Evolutionary conservation across 2,113 vertebrate genomes (phyloP).

Genomic region (Euleptes europaea): DNA sequence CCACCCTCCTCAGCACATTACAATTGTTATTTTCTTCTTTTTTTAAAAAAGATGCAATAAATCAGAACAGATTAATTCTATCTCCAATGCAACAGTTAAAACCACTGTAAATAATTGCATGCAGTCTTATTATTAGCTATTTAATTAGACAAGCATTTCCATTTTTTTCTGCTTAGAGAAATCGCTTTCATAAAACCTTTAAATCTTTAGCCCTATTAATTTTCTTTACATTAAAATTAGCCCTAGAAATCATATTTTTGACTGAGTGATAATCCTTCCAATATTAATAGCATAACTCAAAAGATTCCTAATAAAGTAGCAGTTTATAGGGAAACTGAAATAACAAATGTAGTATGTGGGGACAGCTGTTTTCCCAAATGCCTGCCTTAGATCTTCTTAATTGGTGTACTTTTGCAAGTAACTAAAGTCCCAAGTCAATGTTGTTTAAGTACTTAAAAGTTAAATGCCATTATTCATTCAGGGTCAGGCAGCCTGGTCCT

Average conservation of each 20-base stretch:
- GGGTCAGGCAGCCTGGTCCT: background rate
- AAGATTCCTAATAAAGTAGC: slow-evolving; percentile 22
- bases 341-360: slow-evolving; percentile 10
- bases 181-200: slow-evolving; percentile 21
- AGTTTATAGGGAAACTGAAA: slow-evolving; percentile 14
- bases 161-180: slow-evolving; percentile 20
- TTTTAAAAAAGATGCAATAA: slow-evolving; percentile 22
- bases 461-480: background rate
- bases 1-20: background rate
- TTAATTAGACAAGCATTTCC: slow-evolving; percentile 35
- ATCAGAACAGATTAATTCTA: slow-evolving; percentile 9
- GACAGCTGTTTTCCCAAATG: background rate
- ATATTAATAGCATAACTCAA: slow-evolving; percentile 16
- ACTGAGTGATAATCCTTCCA: slow-evolving; percentile 2
- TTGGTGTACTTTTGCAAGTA: background rate
- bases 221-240: slow-evolving; percentile 17
- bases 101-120: slow-evolving; percentile 26
- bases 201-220: slow-evolving; percentile 2
- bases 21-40: slow-evolving; percentile 17
- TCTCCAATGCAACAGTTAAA: slow-evolving; percentile 36
- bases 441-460: background rate
- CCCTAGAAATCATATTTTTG: slow-evolving; percentile 30
- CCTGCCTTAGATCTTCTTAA: background rate
- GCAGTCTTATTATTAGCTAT: slow-evolving; percentile 1
- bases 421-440: background rate